Percentiles rank a stretch among this genome's conserved stretches.
Conservation (phyloP, 2,888 invertebrate species). For the Nomada hirtipes region DNA sequence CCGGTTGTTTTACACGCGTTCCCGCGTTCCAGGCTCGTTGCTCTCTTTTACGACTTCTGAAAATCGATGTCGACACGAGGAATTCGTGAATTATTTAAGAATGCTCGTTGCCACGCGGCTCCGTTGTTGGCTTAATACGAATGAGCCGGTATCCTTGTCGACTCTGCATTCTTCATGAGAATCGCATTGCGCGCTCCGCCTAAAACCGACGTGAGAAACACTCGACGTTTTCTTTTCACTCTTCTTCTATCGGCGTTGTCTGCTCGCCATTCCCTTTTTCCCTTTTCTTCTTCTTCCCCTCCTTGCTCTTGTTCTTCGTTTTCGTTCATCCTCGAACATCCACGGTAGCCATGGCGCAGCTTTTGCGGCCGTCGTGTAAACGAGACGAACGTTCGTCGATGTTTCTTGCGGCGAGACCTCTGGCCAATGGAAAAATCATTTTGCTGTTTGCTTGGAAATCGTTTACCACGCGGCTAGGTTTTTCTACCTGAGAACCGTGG, state of each 20-base stretch:
- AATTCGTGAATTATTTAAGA: conserved; percentile 74
- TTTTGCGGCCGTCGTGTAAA: conserved; percentile 66
- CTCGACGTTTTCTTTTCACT: conserved; percentile 48
- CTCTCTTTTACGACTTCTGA: conserved; percentile 64
- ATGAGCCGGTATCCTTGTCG: conserved; percentile 71
- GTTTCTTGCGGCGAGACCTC: conserved; percentile 26
- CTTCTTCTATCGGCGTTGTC: neutral
- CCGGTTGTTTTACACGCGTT: conserved; percentile 53
- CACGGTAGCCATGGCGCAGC: conserved; percentile 49
- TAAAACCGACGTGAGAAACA: conserved; percentile 73
- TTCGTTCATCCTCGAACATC: neutral
- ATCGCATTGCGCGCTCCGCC: conserved; percentile 59
- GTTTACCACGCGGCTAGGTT: neutral
- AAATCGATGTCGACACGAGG: conserved; percentile 73
- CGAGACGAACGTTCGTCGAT: conserved; percentile 55
- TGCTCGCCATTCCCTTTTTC: neutral
- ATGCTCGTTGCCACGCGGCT: conserved; percentile 71
- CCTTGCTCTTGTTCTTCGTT: neutral
- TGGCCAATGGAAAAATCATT: conserved; percentile 34
- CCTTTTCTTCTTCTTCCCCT: neutral
- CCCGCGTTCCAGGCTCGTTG: conserved; percentile 58
- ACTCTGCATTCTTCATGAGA: conserved; percentile 74
- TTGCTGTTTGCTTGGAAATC: conserved; percentile 32
- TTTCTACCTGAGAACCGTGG: neutral
- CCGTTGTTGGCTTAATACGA: conserved; percentile 74